These are phyloP conservation scores for Callorhinus ursinus DNA, from an alignment of 2,113 vertebrate species.

Conservation along the genomic window DNA sequence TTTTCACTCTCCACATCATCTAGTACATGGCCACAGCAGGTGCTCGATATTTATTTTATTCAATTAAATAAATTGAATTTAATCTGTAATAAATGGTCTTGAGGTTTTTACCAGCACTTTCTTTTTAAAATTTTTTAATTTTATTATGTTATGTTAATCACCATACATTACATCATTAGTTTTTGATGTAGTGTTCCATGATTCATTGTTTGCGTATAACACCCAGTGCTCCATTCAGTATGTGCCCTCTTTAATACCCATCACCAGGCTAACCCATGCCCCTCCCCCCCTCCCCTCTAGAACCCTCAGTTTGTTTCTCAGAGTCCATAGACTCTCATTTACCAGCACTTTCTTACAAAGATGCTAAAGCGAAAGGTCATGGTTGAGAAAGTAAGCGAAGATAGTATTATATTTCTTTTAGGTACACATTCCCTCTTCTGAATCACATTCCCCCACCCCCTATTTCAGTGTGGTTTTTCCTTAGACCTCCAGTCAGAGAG, in stretches of 20 bases:
- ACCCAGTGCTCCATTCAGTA: too few relatives aligned
- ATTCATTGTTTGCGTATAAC: too few relatives aligned
- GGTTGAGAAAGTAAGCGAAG: background rate
- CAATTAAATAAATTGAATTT: background rate
- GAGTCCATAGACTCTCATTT: too few relatives aligned
- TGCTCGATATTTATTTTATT: slow-evolving; percentile 2
- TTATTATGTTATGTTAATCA: too few relatives aligned
- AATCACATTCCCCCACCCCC: background rate
- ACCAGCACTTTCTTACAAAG: background rate
- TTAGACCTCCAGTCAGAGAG: background rate
- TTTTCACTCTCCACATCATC: background rate
- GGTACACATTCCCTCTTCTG: background rate
- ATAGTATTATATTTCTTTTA: background rate
- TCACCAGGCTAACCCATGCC: too few relatives aligned
- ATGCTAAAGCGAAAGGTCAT: background rate
- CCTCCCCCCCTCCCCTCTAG: too few relatives aligned
- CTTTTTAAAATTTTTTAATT: background rate
- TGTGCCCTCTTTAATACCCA: too few relatives aligned
- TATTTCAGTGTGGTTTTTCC: background rate
- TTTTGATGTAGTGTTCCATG: too few relatives aligned
- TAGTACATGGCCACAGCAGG: background rate
- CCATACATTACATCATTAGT: too few relatives aligned
- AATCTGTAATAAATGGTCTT: background rate
- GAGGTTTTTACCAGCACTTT: background rate
- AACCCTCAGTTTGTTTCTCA: too few relatives aligned